Percentiles rank a stretch among this genome's conserved stretches.
These are phyloP conservation scores for Anniella stebbinsi DNA, from an alignment of 2,797 vertebrate species.

Conservation along the genomic window DNA sequence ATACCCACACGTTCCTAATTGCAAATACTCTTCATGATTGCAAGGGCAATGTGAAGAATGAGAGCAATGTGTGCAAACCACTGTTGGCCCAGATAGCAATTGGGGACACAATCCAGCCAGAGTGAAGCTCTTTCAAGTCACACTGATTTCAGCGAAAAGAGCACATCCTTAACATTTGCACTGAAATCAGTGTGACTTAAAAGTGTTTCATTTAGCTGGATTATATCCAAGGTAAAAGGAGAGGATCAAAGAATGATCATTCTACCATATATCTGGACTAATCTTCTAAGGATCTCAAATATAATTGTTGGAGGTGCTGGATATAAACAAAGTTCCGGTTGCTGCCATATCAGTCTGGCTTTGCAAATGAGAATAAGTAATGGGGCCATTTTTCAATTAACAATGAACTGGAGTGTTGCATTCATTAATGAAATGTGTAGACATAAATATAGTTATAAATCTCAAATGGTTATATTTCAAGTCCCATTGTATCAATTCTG, in stretches of 20 bases:
- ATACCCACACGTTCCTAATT: neutral
- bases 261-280: neutral
- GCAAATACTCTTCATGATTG: neutral
- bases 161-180: neutral
- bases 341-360: constrained; percentile 1
- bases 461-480: constrained; percentile 45
- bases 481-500: constrained; percentile 25
- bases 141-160: neutral
- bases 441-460: constrained; percentile 48
- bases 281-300: constrained; percentile 1
- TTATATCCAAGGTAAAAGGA: neutral
- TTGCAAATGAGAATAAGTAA: constrained; percentile 32
- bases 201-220: neutral
- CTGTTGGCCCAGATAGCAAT: neutral
- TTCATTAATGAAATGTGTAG: constrained; percentile 64
- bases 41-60: neutral
- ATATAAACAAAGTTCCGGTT: neutral
- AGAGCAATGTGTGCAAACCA: neutral
- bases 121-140: neutral
- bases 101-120: neutral
- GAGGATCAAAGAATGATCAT: neutral
- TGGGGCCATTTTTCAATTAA: constrained; percentile 52
- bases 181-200: neutral
- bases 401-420: constrained; percentile 49
- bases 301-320: constrained; percentile 22